These are phyloP conservation scores for Andrena hattorfiana DNA, from an alignment of 2,888 invertebrate species.

Conservation along the genomic window DNA sequence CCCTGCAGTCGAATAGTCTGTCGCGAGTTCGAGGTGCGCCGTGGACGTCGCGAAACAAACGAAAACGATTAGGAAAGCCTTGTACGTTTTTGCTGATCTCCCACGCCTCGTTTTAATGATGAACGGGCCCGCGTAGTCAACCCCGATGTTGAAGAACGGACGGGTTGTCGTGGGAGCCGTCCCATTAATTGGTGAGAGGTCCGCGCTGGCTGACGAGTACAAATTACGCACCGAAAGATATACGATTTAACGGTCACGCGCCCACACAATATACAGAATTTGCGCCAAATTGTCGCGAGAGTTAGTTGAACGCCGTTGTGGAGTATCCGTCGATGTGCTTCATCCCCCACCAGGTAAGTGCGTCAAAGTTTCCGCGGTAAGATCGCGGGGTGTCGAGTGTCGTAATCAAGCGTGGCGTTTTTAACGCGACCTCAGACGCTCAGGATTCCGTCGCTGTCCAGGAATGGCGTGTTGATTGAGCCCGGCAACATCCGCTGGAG, in stretches of 20 bases:
- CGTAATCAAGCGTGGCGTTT: too few relatives aligned
- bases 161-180: neutral
- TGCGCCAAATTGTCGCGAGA: neutral
- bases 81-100: neutral
- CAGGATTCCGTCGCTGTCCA: too few relatives aligned
- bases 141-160: neutral
- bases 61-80: neutral
- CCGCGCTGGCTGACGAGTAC: neutral
- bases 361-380: too few relatives aligned
- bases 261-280: neutral
- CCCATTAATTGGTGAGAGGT: neutral
- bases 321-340: too few relatives aligned
- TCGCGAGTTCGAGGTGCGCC: neutral
- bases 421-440: too few relatives aligned
- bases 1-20: neutral
- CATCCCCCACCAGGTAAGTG: too few relatives aligned
- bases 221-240: too few relatives aligned
- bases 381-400: too few relatives aligned
- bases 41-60: neutral
- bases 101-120: too few relatives aligned
- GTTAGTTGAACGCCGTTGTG: neutral
- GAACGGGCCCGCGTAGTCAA: neutral
- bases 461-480: too few relatives aligned
- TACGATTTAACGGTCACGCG: neutral
- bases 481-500: too few relatives aligned